Evolutionary conservation across 1,140 invertebrate genomes (phyloP).

Genomic region (Periplaneta americana): DNA sequence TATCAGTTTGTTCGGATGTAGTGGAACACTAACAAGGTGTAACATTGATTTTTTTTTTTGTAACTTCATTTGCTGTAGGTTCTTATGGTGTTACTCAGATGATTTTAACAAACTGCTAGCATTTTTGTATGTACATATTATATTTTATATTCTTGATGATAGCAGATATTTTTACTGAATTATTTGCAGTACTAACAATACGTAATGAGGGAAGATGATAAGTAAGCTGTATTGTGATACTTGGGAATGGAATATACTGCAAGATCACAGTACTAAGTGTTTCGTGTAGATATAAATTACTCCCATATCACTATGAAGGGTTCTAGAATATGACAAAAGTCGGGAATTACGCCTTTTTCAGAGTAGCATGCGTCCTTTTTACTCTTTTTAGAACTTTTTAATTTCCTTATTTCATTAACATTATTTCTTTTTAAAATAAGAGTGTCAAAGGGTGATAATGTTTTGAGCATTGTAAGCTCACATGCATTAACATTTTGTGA

Average conservation of each 20-base stretch:
- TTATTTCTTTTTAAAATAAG: too few species aligned
- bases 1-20: too few species aligned
- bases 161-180: not conserved
- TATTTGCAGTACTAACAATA: not conserved
- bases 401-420: too few species aligned
- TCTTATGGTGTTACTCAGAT: not conserved
- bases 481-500: too few species aligned
- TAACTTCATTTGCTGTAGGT: not conserved
- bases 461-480: too few species aligned
- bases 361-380: too few species aligned
- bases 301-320: too few species aligned
- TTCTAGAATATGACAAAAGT: too few species aligned
- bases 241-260: not conserved
- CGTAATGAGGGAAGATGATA: not conserved
- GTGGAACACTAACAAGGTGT: not conserved
- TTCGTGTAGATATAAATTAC: too few species aligned
- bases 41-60: not conserved
- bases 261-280: not conserved
- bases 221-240: not conserved
- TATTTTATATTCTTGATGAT: not conserved
- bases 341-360: too few species aligned
- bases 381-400: too few species aligned
- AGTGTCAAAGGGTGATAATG: too few species aligned
- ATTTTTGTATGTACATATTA: not conserved
- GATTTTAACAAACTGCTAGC: not conserved